Conservation (phyloP, 2,113 vertebrate genomes). For the Centropus bengalensis region DNA sequence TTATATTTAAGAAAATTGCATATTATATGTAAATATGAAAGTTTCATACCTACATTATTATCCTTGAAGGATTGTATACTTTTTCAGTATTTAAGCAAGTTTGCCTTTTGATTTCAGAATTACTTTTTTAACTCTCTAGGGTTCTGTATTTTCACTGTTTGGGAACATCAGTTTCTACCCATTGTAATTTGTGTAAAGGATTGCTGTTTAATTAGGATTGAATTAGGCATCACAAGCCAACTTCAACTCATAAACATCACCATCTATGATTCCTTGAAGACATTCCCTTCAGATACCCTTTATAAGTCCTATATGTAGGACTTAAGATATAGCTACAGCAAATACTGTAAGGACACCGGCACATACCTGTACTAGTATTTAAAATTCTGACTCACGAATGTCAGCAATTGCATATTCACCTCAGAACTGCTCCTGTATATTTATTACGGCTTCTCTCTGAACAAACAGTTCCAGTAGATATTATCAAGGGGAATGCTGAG, state of each 20-base stretch:
- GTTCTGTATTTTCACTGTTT: accelerated
- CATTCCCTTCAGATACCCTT: neutral
- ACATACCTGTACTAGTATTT: neutral
- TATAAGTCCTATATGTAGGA: neutral
- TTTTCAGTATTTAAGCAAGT: neutral
- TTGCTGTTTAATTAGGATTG: neutral
- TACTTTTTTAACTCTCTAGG: neutral
- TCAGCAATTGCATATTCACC: neutral
- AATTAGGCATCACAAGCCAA: neutral
- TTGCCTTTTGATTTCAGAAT: neutral
- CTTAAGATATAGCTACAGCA: neutral
- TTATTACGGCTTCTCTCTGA: neutral
- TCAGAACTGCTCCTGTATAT: neutral
- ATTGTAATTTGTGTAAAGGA: accelerated
- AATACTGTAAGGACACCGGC: neutral
- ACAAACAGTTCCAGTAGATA: neutral
- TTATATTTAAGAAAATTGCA: neutral
- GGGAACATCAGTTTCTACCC: neutral
- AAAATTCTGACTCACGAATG: neutral
- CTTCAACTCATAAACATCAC: neutral
- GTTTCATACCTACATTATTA: neutral
- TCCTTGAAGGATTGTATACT: neutral
- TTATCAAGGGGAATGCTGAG: neutral
- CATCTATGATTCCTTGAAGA: neutral
- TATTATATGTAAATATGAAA: accelerated